Evolutionary conservation across 2,797 vertebrate species (phyloP), one percentile per base, ranked within the genome.

Genomic region (Ambastaia sidthimunki): DNA sequence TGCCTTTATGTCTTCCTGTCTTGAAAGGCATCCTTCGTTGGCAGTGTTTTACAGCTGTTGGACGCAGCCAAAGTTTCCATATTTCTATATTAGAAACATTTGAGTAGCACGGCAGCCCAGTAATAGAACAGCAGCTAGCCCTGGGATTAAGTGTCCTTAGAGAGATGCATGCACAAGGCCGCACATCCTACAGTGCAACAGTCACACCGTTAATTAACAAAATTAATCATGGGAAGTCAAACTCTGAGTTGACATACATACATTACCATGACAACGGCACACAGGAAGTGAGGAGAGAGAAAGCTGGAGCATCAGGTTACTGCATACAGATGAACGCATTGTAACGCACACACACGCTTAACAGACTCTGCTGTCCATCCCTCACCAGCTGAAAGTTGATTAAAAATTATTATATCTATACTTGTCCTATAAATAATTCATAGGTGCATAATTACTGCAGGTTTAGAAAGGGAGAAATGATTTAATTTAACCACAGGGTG

Each of bases 331-430:
- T n/a, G 57, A 71, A 63, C 67, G 71, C 47, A 71, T 18, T 48
- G 59, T 44, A 28, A 54, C 63, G n/a, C 60, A 65, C 68, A 72
- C 65, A 71, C 71, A 57, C 76, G 62, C 75, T 80, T 74, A 71
- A 66, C 21, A 79, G 50, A 28, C 70, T 25, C 60, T 63, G 69
- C 74, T 83, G 81, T 80, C 81, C 80, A 76, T 83, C 76, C 79
- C 31, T 80, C 37, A 57, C 47, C 23, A 48, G 74, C 69, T 81
- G 71, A 85, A 83, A 80, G 79, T 85, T 87, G 83, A 86, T 86
- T 89, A 85, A 86, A 85, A 85, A 86, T 85, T 78, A 87, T 87
- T 84, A 85, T 89, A 87, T 83, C 84, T 74, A 72, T 73, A 62
- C 80, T 85, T 71, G 71, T 82, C 71, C 80, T 77, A 87, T 87